Base-by-base conservation (phyloP, 2,113 vertebrate genomes). In the Chionomys nivalis region DNA sequence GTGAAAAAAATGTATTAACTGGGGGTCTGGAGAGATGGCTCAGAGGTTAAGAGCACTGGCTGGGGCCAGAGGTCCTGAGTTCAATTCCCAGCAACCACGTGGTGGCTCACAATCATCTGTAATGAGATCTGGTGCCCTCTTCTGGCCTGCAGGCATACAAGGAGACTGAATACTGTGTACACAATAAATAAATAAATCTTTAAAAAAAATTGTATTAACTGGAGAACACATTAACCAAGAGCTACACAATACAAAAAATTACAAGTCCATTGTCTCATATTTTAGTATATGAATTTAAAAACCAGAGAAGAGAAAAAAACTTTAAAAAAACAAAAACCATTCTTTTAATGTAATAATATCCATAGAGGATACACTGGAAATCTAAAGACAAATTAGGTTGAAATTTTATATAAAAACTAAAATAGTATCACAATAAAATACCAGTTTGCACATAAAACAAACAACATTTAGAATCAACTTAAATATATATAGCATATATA, bases 211-310 rank as follows among this genome's bases (percentile, higher is more conserved):
- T 19, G 17, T 58, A 58, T 58, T 58, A 58, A 19, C 55, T 49
- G 89, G 49, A 91, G 91, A 94, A 91, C 13, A 79, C 49, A 90
- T 65, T 87, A 94, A 88, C 66, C 72, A 83, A 58, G 83, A 96
- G 55, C 55, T 58, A 61, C 24, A 36, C 36, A n/a, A 81, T 77
- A 78, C 36, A 77, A 31, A 77, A 77, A 44, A 76, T 44, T 81
- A n/a, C 9, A 81, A 55, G 52, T 23, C 33, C 44, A 87, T 28
- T 55, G 28, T 17, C 47, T 78, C 42, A 52, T 78, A 13, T 52
- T 52, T 33, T 17, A 78, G 28, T 52, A 33, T 52, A 78, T 78
- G 28, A 97, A 97, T 36, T 77, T 4, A 95, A 83, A 94, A 95
- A 66, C 63, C 61, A 88, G 8, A 94, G 31, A 76, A 58, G 33